Evolutionary conservation across 2,113 vertebrate species (phyloP), one percentile per base, ranked within the genome.

Genomic region (Formicarius rufipectus): DNA sequence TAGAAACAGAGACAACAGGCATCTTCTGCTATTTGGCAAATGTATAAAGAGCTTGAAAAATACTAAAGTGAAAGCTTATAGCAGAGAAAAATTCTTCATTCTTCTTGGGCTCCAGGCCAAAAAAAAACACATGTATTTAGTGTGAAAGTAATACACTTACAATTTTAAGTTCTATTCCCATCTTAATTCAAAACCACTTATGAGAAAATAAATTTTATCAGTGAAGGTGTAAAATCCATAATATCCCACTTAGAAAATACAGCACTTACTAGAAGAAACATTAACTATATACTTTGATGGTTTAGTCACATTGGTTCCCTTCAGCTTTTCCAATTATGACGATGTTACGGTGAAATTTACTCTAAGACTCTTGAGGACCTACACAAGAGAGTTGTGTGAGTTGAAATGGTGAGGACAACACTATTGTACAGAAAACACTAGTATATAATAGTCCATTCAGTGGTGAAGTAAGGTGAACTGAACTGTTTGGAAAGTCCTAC

Each of bases 101-200:
- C 33, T 77, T 77, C 23, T 71, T 64, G 52, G 81, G 77, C 74
- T 64, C 1, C 9, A 56, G 60, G 69, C 73, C 91, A 91, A 94
- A 92, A 58, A n/a, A 7, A 60, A 44, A 63, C 55, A 67, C 0
- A 0, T 47, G 63, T 31, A 47, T 77, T 76, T 62, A 77, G 17
- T 87, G 37, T 66, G 37, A 78, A 89, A 84, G 64, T 44, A 63
- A 52, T 60, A 59, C 35, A 84, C 84, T 87, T 84, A 78, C 80
- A 25, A 56, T 82, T 84, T 87, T 75, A 94, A 75, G 9, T 35
- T 33, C 62, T 79, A 35, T 82, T 84, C 33, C 24, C 49, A 68
- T 74, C 58, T 64, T 81, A 68, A 94, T 93, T 47, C 52, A 78
- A 76, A 95, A 72, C 10, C 62, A 68, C 82, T 94, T 92, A 94